phyloP scores from a whole-genome alignment of 2,888 invertebrate species.

The Acrobasis suavella region DNA sequence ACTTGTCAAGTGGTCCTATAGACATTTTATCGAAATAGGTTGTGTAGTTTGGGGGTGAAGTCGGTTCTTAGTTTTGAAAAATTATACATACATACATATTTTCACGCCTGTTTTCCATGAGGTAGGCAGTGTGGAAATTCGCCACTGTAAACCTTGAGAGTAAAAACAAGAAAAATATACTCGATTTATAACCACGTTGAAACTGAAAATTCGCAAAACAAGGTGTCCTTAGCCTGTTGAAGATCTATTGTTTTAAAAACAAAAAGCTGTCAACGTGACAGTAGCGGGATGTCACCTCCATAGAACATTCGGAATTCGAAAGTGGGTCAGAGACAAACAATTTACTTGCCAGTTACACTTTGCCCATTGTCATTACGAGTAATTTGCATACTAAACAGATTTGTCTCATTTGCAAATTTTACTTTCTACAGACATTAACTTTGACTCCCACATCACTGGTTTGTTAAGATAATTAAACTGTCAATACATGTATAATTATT shows the following conservation, averaged over 20 bases:
- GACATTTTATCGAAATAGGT: no score
- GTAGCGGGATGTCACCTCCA: constrained; percentile 44
- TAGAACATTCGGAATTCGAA: constrained; percentile 36
- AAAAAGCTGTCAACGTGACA: constrained; percentile 50
- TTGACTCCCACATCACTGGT: neutral
- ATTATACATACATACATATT: no score
- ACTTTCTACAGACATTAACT: constrained; percentile 28
- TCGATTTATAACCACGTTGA: neutral
- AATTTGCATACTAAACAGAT: constrained; percentile 19
- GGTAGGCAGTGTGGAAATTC: no score
- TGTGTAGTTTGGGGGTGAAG: no score
- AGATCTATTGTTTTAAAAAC: constrained; percentile 11
- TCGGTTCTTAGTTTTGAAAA: no score
- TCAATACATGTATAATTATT: no score
- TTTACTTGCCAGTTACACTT: constrained; percentile 49
- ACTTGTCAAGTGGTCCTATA: no score
- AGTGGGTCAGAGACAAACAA: constrained; percentile 53
- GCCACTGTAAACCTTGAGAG: no score
- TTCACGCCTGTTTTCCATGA: no score
- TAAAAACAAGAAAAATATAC: neutral
- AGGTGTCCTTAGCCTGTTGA: no score
- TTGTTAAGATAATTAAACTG: no score
- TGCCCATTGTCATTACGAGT: constrained; percentile 27
- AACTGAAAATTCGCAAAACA: neutral
- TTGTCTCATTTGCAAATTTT: constrained; percentile 28